Conservation (phyloP, 2,113 vertebrate species). For the Anarhynchus alexandrinus region DNA sequence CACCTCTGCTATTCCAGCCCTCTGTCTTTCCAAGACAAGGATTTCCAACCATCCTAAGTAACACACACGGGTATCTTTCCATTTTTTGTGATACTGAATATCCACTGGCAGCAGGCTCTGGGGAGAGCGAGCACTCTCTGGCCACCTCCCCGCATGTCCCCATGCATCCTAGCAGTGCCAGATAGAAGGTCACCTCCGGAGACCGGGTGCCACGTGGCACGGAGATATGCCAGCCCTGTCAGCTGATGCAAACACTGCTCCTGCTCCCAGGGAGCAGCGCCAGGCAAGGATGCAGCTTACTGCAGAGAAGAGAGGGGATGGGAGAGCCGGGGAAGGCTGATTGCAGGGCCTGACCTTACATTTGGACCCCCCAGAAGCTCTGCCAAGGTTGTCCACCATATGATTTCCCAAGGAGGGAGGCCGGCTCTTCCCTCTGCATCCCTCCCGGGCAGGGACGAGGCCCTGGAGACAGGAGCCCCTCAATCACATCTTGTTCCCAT, state of each 20-base stretch:
- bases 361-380: neutral
- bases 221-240: neutral
- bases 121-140: neutral
- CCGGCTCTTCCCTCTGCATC: neutral
- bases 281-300: neutral
- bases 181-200: conserved; percentile 25
- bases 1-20: neutral
- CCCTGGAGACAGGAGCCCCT: neutral
- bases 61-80: neutral
- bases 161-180: neutral
- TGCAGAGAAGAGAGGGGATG: neutral
- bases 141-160: neutral
- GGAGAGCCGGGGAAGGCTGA: neutral
- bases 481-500: neutral
- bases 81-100: neutral
- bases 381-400: neutral
- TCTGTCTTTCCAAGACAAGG: neutral
- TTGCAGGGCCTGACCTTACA: neutral
- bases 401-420: neutral
- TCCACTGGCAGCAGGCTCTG: neutral
- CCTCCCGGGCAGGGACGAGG: neutral
- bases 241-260: conserved; percentile 1
- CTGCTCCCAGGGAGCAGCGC: neutral
- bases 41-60: neutral
- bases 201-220: neutral